Percentiles rank a stretch among this genome's conserved stretches.
These are phyloP conservation scores for Watsonalla binaria DNA, from an alignment of 2,888 invertebrate species.

Conservation along the genomic window DNA sequence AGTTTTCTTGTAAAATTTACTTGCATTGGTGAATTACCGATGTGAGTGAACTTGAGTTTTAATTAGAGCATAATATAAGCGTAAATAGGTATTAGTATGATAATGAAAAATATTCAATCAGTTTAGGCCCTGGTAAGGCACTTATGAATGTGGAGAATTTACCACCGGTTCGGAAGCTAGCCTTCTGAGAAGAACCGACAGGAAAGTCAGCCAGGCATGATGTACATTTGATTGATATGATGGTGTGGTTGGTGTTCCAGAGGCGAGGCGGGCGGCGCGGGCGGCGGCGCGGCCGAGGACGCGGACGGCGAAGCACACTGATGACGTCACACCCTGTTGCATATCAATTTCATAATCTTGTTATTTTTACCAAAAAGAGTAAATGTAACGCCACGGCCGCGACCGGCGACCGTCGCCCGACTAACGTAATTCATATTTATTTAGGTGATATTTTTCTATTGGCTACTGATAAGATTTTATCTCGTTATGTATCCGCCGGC, in stretches of 20 bases:
- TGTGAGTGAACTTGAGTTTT: no score
- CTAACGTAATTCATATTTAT: constrained; percentile 71
- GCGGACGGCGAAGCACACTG: constrained; percentile 50
- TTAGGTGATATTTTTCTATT: constrained; percentile 79
- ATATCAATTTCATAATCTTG: constrained; percentile 68
- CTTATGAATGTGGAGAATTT: no score
- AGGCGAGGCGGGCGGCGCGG: constrained; percentile 53
- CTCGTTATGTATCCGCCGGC: constrained; percentile 65
- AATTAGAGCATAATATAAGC: no score
- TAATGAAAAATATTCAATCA: no score
- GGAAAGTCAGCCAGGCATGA: no score
- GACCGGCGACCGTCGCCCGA: constrained; percentile 32
- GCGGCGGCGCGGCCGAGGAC: constrained; percentile 28
- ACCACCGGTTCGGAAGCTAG: no score
- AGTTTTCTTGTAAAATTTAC: no score
- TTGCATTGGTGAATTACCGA: no score
- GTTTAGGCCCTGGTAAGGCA: no score
- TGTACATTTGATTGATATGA: no score
- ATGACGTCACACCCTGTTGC: constrained; percentile 40
- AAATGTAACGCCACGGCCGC: constrained; percentile 39
- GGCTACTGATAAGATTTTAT: constrained; percentile 76
- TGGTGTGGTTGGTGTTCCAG: constrained; percentile 1
- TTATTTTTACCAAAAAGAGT: constrained; percentile 70
- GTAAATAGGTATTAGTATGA: no score
- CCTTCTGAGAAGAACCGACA: no score